Evolutionary conservation across 2,113 vertebrate species (phyloP), one percentile per base, ranked within the genome.

Genomic region (Barbus barbus): DNA sequence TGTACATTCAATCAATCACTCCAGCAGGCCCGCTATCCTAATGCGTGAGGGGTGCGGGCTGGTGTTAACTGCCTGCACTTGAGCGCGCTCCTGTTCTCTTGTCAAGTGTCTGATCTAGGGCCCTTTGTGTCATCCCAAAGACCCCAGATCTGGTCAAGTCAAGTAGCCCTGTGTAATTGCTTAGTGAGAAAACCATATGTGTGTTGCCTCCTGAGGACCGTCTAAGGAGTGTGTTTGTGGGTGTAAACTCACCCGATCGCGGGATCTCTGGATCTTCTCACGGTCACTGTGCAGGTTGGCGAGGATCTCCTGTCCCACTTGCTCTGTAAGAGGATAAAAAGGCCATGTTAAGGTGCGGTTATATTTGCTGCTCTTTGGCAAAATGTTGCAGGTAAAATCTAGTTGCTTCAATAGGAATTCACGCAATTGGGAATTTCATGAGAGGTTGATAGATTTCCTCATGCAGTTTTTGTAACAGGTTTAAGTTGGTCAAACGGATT

Each of bases 221-320:
- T 18, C 24, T 69, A n/a, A 28, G 81, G 26, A 73, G 85, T 53
- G 75, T 58, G 71, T 78, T 82, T 83, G 72, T 73, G 46, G 73
- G 74, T 82, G 77, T 72, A 72, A 83, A 93, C 97, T 96, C 90
- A 99, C 98, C 93, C 97, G 93, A 78, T 99, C 98, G 87, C 97
- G 95, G 90, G 98, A 96, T 89, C 96, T 93, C 87, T 99, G 97
- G 91, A 99, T 97, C 94, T 99, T 99, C 93, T 99, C 98, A 91
- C 97, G 96, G 90, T 99, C 98, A 18, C 93, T 95, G 93, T 96
- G 96, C 87, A 99, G 96, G 90, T 99, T 99, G 93, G 96, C 86
- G 86, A 99, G 91, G 91, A 99, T 97, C 92, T 98, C 96, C 88
- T 99, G 97, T 83, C 98, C 97, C 88, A 99, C 95, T 96, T 99